phyloP scores from a whole-genome alignment of 1,140 invertebrate species.

The Drosophila oshimai region DNA sequence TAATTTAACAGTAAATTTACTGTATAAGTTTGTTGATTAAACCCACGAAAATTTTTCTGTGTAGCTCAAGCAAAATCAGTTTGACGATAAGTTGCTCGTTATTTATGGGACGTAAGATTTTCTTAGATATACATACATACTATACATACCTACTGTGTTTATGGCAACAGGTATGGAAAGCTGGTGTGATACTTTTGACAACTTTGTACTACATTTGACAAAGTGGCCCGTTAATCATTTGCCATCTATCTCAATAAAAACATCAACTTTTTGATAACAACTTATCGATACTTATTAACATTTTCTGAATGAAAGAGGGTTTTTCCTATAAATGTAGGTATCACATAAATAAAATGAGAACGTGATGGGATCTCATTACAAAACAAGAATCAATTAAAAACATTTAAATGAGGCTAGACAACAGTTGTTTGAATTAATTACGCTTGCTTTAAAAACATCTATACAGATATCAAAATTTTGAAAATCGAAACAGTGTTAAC shows the following conservation, averaged over 20 bases:
- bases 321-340: neutral
- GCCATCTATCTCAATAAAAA: conserved; percentile 2
- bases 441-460: too few species aligned
- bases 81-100: neutral
- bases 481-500: too few species aligned
- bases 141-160: too few species aligned
- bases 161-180: conserved; percentile 5
- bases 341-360: neutral
- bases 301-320: conserved; percentile 11
- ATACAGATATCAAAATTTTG: too few species aligned
- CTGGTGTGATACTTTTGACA: neutral
- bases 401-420: neutral
- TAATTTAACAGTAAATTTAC: too few species aligned
- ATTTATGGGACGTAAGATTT: conserved; percentile 12
- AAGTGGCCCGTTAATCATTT: conserved; percentile 11
- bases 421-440: too few species aligned
- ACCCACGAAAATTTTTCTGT: too few species aligned
- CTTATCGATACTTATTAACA: neutral
- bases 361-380: neutral
- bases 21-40: too few species aligned
- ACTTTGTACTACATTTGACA: neutral
- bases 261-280: neutral
- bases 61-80: conserved; percentile 20
- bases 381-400: neutral
- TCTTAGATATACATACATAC: neutral